Evolutionary conservation across 2,888 invertebrate genomes (phyloP).

Genomic region (Microplitis deprimator): DNA sequence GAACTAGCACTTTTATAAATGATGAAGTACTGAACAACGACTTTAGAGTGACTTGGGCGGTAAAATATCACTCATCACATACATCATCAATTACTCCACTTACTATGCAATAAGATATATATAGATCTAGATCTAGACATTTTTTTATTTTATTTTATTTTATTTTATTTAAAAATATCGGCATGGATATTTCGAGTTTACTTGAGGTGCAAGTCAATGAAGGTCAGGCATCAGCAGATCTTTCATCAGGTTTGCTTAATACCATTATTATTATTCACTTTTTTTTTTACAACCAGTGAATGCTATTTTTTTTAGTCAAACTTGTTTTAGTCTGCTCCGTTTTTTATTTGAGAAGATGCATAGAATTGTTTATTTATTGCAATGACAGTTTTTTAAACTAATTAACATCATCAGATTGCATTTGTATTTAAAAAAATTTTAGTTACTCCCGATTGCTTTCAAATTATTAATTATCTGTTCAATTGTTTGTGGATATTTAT

Average conservation of each 20-base stretch:
- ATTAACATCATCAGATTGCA: no score
- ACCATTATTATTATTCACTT: not conserved
- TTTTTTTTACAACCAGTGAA: not conserved
- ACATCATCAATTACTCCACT: not conserved
- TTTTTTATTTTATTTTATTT: not conserved
- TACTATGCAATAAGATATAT: not conserved
- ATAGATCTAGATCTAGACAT: not conserved
- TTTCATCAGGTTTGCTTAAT: constrained; percentile 21
- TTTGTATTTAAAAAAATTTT: no score
- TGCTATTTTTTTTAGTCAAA: no score
- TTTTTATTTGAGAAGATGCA: no score
- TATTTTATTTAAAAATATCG: constrained; percentile 6
- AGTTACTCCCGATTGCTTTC: no score
- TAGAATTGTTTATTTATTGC: no score
- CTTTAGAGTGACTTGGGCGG: not conserved
- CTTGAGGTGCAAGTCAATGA: constrained; percentile 68
- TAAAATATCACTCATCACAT: not conserved
- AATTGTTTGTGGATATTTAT: no score
- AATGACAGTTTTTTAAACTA: no score
- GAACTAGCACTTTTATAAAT: constrained; percentile 14
- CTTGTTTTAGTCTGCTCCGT: no score
- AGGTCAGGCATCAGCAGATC: constrained; percentile 52
- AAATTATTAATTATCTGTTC: no score
- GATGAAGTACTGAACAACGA: constrained; percentile 7
- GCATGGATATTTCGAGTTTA: constrained; percentile 67